Base-by-base conservation (phyloP, 2,113 vertebrate genomes). In the Lucifuga dentata region DNA sequence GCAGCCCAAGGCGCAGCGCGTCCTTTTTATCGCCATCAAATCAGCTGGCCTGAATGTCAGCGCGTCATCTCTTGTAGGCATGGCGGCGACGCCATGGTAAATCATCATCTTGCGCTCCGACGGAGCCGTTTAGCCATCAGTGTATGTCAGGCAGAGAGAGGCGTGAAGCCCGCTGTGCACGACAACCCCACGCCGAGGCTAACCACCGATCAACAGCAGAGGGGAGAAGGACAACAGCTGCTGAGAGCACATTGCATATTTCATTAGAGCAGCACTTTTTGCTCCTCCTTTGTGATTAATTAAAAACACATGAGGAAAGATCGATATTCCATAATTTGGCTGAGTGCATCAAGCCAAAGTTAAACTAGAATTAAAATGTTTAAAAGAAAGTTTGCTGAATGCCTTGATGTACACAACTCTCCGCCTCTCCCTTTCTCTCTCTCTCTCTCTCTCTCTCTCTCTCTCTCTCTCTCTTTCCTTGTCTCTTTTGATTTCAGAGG, bases 401-500 rank as follows among this genome's bases (percentile, higher is more conserved):
- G 26, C 17, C 44, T 0, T 56, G 19, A 70, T 49, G 63, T 11
- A 0, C 12, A 66, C 39, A 29, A n/a, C n/a, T n/a, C n/a, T n/a
- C n/a, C n/a, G n/a, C n/a, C 26, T 5, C 26, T 29, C 11, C 50
- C 12, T 19, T 12, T n/a, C 1, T 35, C 24, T 48, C 41, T 63
- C 32, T 16, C 43, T 49, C 39, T 50, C 35, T 26, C 19, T 16
- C 1, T 63, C 43, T n/a, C 17, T 32, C 36, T 58, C 19, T 16
- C 1, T 35, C 24, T 48, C 41, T 63, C 32, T 24, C 12, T 68
- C 35, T 32, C 33, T 64, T 10, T 6, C 41, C 33, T 71, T 21
- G 13, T 23, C 3, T 46, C 45, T 55, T 16, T 72, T 36, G 71
- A 16, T 85, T 83, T 5, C 86, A 99, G 97, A 96, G 86, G 96